phyloP scores from a whole-genome alignment of 2,113 vertebrate species.

The Oenanthe melanoleuca region DNA sequence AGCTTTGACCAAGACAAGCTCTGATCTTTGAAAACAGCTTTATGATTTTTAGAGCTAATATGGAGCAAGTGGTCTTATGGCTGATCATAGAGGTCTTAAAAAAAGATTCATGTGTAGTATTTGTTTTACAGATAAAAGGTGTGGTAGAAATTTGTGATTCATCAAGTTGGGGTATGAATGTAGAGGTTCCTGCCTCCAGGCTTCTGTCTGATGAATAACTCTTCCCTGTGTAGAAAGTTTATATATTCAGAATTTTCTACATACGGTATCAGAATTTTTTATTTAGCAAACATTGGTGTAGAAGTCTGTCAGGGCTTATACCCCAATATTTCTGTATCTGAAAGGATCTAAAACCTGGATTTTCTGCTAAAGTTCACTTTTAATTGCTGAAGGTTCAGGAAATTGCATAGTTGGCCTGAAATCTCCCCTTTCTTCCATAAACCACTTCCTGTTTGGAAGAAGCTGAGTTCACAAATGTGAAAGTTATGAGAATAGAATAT shows the following conservation, averaged over 20 bases:
- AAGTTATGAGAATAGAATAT: background rate
- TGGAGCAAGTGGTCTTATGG: background rate
- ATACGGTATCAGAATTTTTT: background rate
- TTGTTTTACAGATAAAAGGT: background rate
- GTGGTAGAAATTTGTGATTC: background rate
- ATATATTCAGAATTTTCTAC: background rate
- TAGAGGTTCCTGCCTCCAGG: background rate
- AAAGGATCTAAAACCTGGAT: background rate
- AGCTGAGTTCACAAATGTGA: constrained; percentile 23
- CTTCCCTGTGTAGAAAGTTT: background rate
- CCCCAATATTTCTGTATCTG: background rate
- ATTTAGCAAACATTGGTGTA: background rate
- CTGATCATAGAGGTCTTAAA: background rate
- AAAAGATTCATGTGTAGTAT: background rate
- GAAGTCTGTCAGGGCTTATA: background rate
- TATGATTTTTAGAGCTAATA: background rate
- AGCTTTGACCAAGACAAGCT: background rate
- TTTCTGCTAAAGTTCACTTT: constrained; percentile 12
- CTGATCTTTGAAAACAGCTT: background rate
- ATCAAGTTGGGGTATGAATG: background rate
- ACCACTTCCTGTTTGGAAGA: constrained; percentile 46
- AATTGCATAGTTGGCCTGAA: constrained; percentile 16
- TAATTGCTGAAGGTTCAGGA: constrained; percentile 40
- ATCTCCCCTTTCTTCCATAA: constrained; percentile 13
- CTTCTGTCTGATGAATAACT: background rate